Percentiles rank a stretch among this genome's conserved stretches.
Evolutionary conservation across 1,140 invertebrate species (phyloP).

Genomic region (Oedothorax gibbosus): DNA sequence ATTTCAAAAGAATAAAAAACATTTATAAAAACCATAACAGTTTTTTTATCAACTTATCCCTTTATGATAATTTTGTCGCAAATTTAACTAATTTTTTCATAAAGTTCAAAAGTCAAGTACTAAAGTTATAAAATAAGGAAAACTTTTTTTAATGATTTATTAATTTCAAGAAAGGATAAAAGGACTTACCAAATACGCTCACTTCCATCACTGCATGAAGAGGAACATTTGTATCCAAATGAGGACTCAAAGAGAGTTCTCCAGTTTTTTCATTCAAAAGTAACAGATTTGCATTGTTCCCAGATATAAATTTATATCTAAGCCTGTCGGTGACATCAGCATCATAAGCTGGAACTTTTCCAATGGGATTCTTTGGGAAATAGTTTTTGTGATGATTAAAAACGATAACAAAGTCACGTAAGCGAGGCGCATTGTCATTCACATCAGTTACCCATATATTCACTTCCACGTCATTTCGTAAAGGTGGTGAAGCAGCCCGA

Average conservation of each 20-base stretch:
- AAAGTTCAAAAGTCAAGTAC: too few species aligned
- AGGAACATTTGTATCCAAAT: conserved; percentile 94
- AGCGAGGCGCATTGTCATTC: conserved; percentile 89
- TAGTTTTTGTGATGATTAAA: conserved; percentile 96
- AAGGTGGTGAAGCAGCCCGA: conserved; percentile 85
- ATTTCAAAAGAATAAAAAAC: too few species aligned
- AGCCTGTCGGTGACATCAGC: conserved; percentile 84
- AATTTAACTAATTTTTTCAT: too few species aligned
- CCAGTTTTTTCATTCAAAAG: conserved; percentile 85
- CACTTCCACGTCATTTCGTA: conserved; percentile 88
- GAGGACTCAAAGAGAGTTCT: conserved; percentile 86
- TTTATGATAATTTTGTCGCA: too few species aligned
- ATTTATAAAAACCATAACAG: too few species aligned
- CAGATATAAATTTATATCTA: conserved; percentile 84
- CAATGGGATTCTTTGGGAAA: conserved; percentile 89
- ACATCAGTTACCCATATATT: conserved; percentile 90
- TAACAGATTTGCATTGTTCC: conserved; percentile 92
- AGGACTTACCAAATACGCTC: conserved; percentile 77
- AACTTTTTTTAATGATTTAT: too few species aligned
- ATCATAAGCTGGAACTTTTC: conserved; percentile 90
- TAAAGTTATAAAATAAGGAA: too few species aligned
- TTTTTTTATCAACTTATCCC: too few species aligned
- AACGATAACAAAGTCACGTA: conserved; percentile 91
- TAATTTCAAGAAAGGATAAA: background rate
- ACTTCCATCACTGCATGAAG: conserved; percentile 93